Base-by-base conservation (phyloP, 2,797 vertebrate species). In the Ciconia nigra region DNA sequence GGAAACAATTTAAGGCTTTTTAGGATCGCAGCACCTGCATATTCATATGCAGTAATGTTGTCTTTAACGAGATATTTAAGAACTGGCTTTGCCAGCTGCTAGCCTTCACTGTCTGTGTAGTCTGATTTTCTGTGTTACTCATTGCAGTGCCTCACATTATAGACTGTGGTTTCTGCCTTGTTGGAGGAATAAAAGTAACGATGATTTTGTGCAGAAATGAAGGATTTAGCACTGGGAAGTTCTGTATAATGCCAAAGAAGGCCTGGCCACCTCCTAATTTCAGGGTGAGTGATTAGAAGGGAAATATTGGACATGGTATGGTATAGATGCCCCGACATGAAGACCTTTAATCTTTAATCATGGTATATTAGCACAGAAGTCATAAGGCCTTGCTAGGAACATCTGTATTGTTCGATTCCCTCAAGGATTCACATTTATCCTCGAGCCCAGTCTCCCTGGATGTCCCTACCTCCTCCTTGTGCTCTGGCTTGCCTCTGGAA, bases 91-190 rank as follows among this genome's bases (percentile, higher is more conserved):
- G 51, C 59, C 47, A 84, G 41, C 51, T 58, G 51, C 33, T 29
- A 19, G 28, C 69, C 31, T 85, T 77, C 1, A 1, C 17, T 87
- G 19, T 57, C 49, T 42, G 17, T 51, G 61, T 58, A 46, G 49
- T 55, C 81, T 72, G 13, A 93, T 83, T 81, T 89, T 83, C 54
- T 86, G 18, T 79, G 41, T 54, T 85, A 15, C 51, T 74, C 71
- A 1, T 87, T 96, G 22, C 95, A 99, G 99, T 99, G 90, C 99
- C 99, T 15, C 96, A 59, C 13, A 84, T 98, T 59, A 93, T 99
- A 96, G 98, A 99, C 96, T 99, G 99, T 63, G 99, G 99, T 37
- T 98, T 95, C 87, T 99, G 99, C 95, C 98, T 99, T 72, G 95
- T 99, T 7, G 99, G 99, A 84, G 99, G 99, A 58, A 83, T 99